Evolutionary conservation across 92 coral and sea anemone species (phyloP).

Genomic region (Epizoanthus ramosus): DNA sequence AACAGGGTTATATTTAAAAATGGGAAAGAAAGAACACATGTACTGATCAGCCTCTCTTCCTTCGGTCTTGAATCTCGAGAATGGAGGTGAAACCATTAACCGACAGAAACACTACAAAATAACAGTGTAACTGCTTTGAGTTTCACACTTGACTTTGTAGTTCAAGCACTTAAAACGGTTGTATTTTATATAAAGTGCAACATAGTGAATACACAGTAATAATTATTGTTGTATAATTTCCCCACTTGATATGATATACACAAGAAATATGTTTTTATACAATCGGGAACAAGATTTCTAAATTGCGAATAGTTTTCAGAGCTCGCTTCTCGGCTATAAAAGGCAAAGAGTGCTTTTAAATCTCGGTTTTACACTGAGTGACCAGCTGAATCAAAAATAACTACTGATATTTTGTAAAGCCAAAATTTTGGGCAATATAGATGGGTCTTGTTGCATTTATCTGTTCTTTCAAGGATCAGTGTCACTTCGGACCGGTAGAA

Average conservation of each 20-base stretch:
- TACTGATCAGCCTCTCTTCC: no score
- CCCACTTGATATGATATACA: not conserved
- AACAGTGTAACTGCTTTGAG: no score
- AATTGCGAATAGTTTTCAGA: not conserved
- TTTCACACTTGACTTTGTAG: constrained; percentile 12
- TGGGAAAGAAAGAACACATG: no score
- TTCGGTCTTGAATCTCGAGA: no score
- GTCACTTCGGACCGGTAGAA: constrained; percentile 4
- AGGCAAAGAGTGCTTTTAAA: not conserved
- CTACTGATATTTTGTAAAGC: not conserved
- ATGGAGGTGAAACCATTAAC: no score
- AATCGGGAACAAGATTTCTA: not conserved
- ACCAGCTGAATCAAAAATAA: not conserved
- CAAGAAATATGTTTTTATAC: not conserved
- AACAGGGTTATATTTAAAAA: no score
- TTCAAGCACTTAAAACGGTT: not conserved
- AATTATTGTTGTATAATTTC: constrained; percentile 6
- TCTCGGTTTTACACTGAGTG: not conserved
- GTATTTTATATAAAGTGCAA: not conserved
- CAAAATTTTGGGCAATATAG: not conserved
- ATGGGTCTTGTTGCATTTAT: not conserved
- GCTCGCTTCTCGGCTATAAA: not conserved
- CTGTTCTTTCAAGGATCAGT: constrained; percentile 13
- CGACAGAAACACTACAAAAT: no score
- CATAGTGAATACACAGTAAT: not conserved